These are phyloP conservation scores for Calephelis virginiensis DNA, from an alignment of 1,140 invertebrate species.

Conservation along the genomic window DNA sequence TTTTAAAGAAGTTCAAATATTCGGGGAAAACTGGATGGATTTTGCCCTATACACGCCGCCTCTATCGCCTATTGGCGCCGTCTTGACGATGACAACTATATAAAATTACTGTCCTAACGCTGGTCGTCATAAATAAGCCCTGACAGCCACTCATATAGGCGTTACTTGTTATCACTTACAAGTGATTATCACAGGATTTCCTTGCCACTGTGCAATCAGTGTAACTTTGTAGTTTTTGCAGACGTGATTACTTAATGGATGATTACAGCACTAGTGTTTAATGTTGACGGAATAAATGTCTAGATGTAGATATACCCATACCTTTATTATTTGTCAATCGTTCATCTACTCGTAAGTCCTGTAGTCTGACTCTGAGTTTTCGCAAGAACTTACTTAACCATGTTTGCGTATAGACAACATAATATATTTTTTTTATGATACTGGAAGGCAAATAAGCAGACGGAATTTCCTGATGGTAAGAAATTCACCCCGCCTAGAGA, in stretches of 20 bases:
- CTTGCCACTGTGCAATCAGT: constrained; percentile 5
- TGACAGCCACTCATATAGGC: constrained; percentile 32
- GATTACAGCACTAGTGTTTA: neutral
- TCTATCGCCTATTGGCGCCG: constrained; percentile 47
- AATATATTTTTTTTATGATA: too few species aligned
- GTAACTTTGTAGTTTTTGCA: constrained; percentile 5
- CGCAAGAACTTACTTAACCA: too few species aligned
- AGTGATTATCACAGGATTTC: constrained; percentile 16
- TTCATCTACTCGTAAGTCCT: too few species aligned
- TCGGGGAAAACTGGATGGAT: neutral
- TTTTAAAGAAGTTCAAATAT: neutral
- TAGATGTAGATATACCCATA: too few species aligned
- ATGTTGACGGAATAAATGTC: too few species aligned
- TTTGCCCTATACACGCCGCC: constrained; percentile 40
- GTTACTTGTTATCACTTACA: constrained; percentile 9
- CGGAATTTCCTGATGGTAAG: too few species aligned
- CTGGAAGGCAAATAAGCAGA: too few species aligned
- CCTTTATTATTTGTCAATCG: too few species aligned
- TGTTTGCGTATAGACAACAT: too few species aligned
- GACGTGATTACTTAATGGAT: neutral
- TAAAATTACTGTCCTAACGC: constrained; percentile 3
- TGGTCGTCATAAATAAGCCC: constrained; percentile 38
- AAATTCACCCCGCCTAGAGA: too few species aligned
- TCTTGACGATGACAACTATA: neutral
- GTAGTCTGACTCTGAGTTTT: too few species aligned